Conservation (phyloP, 2,797 vertebrate genomes). For the Pipistrellus pygmaeus region DNA sequence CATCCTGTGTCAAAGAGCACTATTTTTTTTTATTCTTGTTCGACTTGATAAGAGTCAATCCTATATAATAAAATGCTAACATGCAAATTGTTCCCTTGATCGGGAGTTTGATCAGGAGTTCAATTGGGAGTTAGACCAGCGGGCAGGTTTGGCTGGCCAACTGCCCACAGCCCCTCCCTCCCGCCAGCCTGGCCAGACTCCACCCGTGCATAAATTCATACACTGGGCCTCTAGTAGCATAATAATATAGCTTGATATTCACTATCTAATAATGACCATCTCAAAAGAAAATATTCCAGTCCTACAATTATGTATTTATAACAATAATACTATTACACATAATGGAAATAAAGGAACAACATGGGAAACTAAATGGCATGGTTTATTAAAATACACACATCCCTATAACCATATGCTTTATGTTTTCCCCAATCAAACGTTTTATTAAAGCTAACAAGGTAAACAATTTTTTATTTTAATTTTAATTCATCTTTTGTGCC, state of each 20-base stretch:
- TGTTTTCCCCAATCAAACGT: neutral
- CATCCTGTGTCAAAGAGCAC: neutral
- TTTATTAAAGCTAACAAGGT: constrained; percentile 46
- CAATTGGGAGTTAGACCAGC: too few relatives aligned
- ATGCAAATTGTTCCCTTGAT: too few relatives aligned
- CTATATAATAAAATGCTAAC: too few relatives aligned
- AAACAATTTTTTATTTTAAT: constrained; percentile 26
- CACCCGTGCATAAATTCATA: too few relatives aligned
- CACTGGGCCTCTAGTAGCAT: neutral
- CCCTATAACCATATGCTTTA: neutral
- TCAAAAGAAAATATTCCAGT: constrained; percentile 38
- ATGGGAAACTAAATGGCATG: neutral
- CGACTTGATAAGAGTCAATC: neutral
- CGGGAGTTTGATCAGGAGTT: too few relatives aligned
- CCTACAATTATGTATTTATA: neutral
- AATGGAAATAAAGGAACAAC: constrained; percentile 21
- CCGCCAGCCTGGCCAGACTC: too few relatives aligned
- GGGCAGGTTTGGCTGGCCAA: too few relatives aligned
- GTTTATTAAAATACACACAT: constrained; percentile 27
- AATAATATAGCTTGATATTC: constrained; percentile 21
- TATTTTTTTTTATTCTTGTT: neutral
- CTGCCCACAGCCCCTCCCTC: too few relatives aligned
- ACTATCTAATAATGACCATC: neutral
- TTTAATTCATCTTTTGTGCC: neutral
- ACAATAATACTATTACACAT: neutral